These are phyloP conservation scores for Xenops minutus DNA, from an alignment of 2,797 vertebrate genomes.

Conservation along the genomic window DNA sequence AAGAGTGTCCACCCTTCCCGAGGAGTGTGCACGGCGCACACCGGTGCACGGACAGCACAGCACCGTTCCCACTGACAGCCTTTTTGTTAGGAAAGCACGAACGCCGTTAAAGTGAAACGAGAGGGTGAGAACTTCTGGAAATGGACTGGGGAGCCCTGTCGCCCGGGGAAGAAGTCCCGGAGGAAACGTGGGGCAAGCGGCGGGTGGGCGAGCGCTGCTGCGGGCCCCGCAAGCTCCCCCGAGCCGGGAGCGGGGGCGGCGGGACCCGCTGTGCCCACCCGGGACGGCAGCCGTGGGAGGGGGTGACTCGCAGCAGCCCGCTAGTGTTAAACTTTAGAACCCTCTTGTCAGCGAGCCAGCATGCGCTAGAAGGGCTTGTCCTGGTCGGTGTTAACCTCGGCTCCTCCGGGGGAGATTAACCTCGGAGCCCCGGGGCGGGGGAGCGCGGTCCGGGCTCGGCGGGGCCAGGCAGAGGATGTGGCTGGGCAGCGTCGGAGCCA, in stretches of 20 bases:
- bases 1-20: background rate
- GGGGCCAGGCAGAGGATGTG: background rate
- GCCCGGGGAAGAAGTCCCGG: no score
- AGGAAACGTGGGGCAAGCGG: background rate
- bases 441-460: background rate
- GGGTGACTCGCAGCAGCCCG: background rate
- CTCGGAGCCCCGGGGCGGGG: background rate
- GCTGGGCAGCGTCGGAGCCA: background rate
- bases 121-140: background rate
- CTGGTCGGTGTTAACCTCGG: background rate
- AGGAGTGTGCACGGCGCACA: rapidly evolving
- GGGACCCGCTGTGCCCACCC: background rate
- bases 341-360: background rate
- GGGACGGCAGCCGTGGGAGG: background rate
- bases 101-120: background rate
- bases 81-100: background rate
- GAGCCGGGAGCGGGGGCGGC: background rate
- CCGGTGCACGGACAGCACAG: background rate
- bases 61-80: rapidly evolving
- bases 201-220: background rate
- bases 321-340: background rate
- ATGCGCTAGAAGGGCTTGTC: background rate
- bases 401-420: background rate
- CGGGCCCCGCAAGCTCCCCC: background rate
- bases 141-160: background rate